phyloP scores from a whole-genome alignment of 2,888 invertebrate genomes.

The Molanna angustata region DNA sequence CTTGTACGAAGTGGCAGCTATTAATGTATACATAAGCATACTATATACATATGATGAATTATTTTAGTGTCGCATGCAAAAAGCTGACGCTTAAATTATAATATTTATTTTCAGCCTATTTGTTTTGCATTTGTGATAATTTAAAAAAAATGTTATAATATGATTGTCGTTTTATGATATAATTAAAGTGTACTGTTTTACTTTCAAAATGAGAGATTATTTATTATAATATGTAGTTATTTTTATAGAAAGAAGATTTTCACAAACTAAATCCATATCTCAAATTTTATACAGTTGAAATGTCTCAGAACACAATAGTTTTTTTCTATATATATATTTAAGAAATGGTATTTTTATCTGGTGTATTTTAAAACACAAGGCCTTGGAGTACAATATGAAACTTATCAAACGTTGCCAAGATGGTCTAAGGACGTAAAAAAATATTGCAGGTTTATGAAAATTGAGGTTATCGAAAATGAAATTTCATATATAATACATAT shows the following conservation, averaged over 20 bases:
- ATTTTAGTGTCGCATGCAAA: constrained; percentile 25
- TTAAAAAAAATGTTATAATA: constrained; percentile 3
- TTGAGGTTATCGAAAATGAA: too few species aligned
- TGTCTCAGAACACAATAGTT: too few species aligned
- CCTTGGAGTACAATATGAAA: constrained; percentile 25
- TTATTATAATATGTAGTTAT: not conserved
- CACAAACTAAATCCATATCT: constrained; percentile 6
- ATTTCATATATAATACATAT: too few species aligned
- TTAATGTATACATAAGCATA: not conserved
- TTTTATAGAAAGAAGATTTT: not conserved
- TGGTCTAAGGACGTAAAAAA: not conserved
- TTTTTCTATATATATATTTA: too few species aligned
- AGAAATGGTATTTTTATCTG: too few species aligned
- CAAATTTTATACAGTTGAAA: constrained; percentile 15
- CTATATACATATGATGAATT: not conserved
- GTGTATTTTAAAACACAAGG: too few species aligned
- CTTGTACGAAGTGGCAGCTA: constrained; percentile 22
- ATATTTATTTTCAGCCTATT: constrained; percentile 8
- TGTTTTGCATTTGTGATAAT: constrained; percentile 2
- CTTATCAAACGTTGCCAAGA: constrained; percentile 22
- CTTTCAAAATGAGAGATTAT: not conserved
- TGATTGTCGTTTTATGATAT: constrained; percentile 10
- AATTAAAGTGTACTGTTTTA: not conserved
- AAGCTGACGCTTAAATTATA: constrained; percentile 6
- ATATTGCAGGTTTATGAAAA: too few species aligned